Percentiles rank a stretch among this genome's conserved stretches.
Conservation (phyloP, 37 sponge, comb jelly and placozoan genomes). For the Mnemiopsis leidyi region DNA sequence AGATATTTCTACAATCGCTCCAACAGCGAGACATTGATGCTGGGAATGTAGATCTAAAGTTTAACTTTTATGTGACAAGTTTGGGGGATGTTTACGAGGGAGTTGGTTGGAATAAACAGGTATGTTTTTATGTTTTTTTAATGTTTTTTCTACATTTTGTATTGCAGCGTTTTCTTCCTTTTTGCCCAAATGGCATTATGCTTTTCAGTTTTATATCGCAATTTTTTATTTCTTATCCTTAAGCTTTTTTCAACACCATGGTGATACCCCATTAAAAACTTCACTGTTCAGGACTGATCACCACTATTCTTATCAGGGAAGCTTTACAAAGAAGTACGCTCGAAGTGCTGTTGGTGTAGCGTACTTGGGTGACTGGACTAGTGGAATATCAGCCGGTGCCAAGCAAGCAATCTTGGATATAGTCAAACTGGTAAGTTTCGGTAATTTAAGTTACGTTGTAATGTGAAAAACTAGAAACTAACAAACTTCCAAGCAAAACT, state of each 20-base stretch:
- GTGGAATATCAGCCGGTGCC: conserved; percentile 35
- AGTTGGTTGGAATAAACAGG: conserved; percentile 28
- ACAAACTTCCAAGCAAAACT: too few species aligned
- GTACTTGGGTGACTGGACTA: neutral
- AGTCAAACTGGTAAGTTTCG: neutral
- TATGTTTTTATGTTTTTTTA: neutral
- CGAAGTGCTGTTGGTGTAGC: neutral
- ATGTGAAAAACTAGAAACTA: neutral
- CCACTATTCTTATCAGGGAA: too few species aligned
- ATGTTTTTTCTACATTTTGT: neutral
- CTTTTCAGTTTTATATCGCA: too few species aligned
- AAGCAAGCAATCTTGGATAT: conserved; percentile 4
- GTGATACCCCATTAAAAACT: too few species aligned
- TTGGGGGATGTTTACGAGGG: conserved; percentile 29
- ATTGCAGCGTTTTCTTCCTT: too few species aligned
- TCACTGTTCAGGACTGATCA: too few species aligned
- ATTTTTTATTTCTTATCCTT: too few species aligned
- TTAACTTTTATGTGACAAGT: conserved; percentile 18
- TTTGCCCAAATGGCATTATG: too few species aligned
- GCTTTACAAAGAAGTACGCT: neutral
- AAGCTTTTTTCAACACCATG: too few species aligned
- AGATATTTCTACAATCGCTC: neutral
- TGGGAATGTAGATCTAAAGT: conserved; percentile 17
- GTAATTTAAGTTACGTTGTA: neutral
- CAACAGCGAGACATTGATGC: neutral